Base-by-base conservation (phyloP, 2,113 vertebrate genomes). In the Hirundichthys speculiger region DNA sequence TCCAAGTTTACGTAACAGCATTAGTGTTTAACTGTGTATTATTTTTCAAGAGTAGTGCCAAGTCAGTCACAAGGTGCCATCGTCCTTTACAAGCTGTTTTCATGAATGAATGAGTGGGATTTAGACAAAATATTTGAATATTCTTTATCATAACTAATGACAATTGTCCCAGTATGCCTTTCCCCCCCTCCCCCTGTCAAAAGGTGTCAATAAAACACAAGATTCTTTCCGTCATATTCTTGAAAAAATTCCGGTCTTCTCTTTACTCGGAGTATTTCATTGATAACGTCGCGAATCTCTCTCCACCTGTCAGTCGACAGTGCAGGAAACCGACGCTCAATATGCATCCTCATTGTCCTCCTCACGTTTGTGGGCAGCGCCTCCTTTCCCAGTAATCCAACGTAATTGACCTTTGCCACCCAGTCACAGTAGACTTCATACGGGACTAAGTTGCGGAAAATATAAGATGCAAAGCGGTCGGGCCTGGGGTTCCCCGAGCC, bases 401-500 rank as follows among this genome's bases (percentile, higher is more conserved):
- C 62, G 6, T 89, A 91, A 63, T 91, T 90, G 72, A 91, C 90
- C 71, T 73, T 90, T 13, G 73, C 57, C 1, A 91, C 87, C 90
- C 90, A 91, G 25, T 75, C 70, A 42, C 80, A 82, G 80, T 91
- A 91, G 42, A 64, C 30, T 0, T 87, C 77, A 42, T 90, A 91
- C 5, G 81, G 83, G 22, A 90, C 86, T 22, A 91, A 69, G 83
- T 87, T 84, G 24, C 90, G 90, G 69, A 91, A 91, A 49, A 91
- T 25, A 62, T 88, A 88, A 1, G 88, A 89, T 7, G 90, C 90
- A 8, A 86, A 91, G 43, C 88, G 88, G 34, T 87, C 84, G 16
- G 82, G 43, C 47, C 87, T 79, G 42, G 86, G 81, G 16, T 38
- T 77, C 45, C 79, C 79, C 13, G 74, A 69, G 65, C 69, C 74